These are phyloP conservation scores for Smittia sp. DNA, from an alignment of 2,888 invertebrate genomes.

Conservation along the genomic window DNA sequence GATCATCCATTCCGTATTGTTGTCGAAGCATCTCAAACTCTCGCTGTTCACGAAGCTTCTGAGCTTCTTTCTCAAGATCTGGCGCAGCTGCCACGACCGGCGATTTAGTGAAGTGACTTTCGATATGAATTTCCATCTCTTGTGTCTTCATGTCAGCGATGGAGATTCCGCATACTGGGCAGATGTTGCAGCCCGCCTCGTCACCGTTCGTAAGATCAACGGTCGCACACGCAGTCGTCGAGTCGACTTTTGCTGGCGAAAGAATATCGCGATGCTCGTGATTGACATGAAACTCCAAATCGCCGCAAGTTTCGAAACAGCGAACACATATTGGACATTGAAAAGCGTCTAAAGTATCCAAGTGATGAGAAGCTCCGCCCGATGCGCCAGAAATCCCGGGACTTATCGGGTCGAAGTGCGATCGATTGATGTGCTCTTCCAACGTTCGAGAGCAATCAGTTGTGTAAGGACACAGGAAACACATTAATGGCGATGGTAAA, in stretches of 20 bases:
- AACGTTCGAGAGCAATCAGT: slow-evolving; percentile 67
- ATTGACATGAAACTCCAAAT: slow-evolving; percentile 81
- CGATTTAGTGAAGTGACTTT: slow-evolving; percentile 68
- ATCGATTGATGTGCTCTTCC: slow-evolving; percentile 80
- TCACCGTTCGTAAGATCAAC: slow-evolving; percentile 42
- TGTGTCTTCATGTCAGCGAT: slow-evolving; percentile 50
- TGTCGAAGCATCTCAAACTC: slow-evolving; percentile 78
- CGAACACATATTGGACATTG: slow-evolving; percentile 78
- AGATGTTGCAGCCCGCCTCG: slow-evolving; percentile 49
- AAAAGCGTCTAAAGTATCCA: slow-evolving; percentile 57
- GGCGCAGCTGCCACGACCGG: slow-evolving; percentile 47
- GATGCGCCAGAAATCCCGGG: slow-evolving; percentile 48
- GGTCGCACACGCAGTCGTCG: slow-evolving; percentile 43
- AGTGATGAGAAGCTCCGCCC: slow-evolving; percentile 53
- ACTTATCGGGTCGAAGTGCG: slow-evolving; percentile 62
- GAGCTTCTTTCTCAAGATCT: slow-evolving; percentile 62
- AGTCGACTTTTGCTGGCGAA: slow-evolving; percentile 46
- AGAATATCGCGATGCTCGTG: slow-evolving; percentile 64
- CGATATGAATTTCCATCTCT: slow-evolving; percentile 71
- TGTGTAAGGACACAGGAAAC: slow-evolving; percentile 74
- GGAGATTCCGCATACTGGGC: slow-evolving; percentile 55
- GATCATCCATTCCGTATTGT: slow-evolving; percentile 87
- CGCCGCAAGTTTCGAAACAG: slow-evolving; percentile 69
- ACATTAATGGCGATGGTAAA: slow-evolving; percentile 55
- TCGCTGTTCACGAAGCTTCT: slow-evolving; percentile 70